Evolutionary conservation across 2,888 invertebrate genomes (phyloP).

Genomic region (Chymomyza procnemis): DNA sequence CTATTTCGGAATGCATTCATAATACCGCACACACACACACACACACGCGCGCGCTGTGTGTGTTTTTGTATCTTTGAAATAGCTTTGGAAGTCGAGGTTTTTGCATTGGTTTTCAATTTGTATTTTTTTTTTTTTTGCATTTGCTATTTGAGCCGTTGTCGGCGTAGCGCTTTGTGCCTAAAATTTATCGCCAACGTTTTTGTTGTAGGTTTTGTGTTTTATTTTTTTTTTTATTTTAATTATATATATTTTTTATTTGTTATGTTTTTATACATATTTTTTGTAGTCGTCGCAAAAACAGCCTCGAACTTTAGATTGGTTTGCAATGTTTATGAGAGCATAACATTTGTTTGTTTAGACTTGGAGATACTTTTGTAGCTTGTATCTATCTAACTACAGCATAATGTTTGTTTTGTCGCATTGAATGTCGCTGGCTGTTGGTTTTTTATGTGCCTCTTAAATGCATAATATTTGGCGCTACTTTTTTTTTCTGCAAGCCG

Average conservation of each 20-base stretch:
- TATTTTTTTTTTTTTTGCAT: too few relatives aligned
- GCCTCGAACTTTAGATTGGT: constrained; percentile 73
- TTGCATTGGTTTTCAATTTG: constrained; percentile 71
- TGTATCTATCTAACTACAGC: constrained; percentile 10
- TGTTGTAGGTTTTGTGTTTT: constrained; percentile 2
- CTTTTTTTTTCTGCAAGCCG: background rate
- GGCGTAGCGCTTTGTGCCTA: constrained; percentile 57
- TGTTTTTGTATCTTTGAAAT: constrained; percentile 4
- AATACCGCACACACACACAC: constrained; percentile 31
- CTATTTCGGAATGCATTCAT: constrained; percentile 73
- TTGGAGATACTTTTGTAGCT: constrained; percentile 26
- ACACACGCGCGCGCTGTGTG: background rate
- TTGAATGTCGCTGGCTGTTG: constrained; percentile 34
- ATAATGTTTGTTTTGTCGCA: background rate
- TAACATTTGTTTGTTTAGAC: constrained; percentile 54
- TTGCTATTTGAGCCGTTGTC: constrained; percentile 58
- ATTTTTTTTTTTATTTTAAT: constrained; percentile 31
- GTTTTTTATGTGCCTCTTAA: background rate
- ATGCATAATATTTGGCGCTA: background rate
- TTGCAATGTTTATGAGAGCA: constrained; percentile 73
- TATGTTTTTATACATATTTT: constrained; percentile 21
- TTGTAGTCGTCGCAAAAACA: constrained; percentile 31
- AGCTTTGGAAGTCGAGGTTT: constrained; percentile 62
- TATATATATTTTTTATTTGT: constrained; percentile 12
- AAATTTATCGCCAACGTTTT: constrained; percentile 55